These are phyloP conservation scores for Prochilodus magdalenae DNA, from an alignment of 2,113 vertebrate genomes.

Conservation along the genomic window DNA sequence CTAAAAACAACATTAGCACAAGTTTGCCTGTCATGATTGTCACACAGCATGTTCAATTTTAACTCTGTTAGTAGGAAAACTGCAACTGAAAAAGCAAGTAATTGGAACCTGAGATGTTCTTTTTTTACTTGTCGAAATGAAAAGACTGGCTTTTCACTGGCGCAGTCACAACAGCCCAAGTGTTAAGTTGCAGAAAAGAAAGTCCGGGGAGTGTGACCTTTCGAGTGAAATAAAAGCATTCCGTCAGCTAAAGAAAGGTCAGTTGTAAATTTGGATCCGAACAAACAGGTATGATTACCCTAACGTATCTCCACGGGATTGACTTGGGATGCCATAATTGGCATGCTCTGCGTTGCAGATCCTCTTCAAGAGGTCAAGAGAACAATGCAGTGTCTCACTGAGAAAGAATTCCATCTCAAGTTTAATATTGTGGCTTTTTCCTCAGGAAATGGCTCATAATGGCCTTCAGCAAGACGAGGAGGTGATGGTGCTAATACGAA, in stretches of 20 bases:
- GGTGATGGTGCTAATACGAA: conserved; percentile 67
- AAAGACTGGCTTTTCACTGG: neutral
- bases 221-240: conserved; percentile 77
- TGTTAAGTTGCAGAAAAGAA: conserved; percentile 23
- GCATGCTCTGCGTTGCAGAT: conserved; percentile 78
- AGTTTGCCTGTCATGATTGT: conserved; percentile 41
- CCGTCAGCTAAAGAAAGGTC: conserved; percentile 76
- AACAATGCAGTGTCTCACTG: conserved; percentile 77
- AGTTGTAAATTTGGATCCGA: conserved; percentile 80
- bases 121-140: neutral
- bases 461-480: conserved; percentile 61
- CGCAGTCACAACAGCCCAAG: neutral
- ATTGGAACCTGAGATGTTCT: conserved; percentile 44
- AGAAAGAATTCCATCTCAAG: conserved; percentile 75
- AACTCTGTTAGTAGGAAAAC: neutral
- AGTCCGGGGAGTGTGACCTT: conserved; percentile 61
- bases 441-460: conserved; percentile 75
- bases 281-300: conserved; percentile 79
- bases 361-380: conserved; percentile 78
- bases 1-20: conserved; percentile 25
- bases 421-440: conserved; percentile 74
- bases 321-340: conserved; percentile 76
- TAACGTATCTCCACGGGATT: conserved; percentile 81
- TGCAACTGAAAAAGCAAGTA: neutral
- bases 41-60: conserved; percentile 38